These are phyloP conservation scores for Lichenostomus cassidix DNA, from an alignment of 2,113 vertebrate species.

Conservation along the genomic window DNA sequence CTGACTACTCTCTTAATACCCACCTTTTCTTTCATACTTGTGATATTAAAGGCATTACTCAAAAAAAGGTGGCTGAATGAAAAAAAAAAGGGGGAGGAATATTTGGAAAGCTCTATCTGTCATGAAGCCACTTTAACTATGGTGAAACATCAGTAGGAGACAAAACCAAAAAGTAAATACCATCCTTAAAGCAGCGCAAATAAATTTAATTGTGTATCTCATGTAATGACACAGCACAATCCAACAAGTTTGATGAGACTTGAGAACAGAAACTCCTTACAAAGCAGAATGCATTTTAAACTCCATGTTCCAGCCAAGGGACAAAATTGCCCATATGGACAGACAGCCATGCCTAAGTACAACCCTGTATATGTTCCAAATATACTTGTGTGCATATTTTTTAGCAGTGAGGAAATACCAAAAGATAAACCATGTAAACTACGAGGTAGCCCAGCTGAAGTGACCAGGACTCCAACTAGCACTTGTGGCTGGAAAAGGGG, in stretches of 20 bases:
- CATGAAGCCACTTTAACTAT: not conserved
- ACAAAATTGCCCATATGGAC: not conserved
- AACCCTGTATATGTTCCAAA: not conserved
- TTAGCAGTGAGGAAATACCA: not conserved
- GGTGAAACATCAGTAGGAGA: not conserved
- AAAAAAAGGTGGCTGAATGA: not conserved
- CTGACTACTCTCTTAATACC: not conserved
- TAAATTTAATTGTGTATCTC: not conserved
- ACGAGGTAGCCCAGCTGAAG: not conserved
- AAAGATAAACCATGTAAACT: not conserved
- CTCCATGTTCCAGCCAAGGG: not conserved
- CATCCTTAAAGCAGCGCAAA: not conserved
- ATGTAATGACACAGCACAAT: not conserved
- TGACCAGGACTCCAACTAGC: not conserved
- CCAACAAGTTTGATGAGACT: not conserved
- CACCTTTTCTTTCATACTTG: not conserved
- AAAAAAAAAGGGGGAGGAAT: not conserved
- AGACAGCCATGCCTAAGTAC: accelerated
- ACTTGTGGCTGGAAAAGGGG: not conserved
- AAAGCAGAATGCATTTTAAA: not conserved
- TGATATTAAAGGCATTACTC: not conserved
- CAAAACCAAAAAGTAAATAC: not conserved
- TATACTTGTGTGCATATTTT: not conserved
- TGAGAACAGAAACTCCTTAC: not conserved
- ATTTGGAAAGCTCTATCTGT: not conserved